Conservation (phyloP, 2,888 invertebrate genomes). For the Chelonus formosanus region DNA sequence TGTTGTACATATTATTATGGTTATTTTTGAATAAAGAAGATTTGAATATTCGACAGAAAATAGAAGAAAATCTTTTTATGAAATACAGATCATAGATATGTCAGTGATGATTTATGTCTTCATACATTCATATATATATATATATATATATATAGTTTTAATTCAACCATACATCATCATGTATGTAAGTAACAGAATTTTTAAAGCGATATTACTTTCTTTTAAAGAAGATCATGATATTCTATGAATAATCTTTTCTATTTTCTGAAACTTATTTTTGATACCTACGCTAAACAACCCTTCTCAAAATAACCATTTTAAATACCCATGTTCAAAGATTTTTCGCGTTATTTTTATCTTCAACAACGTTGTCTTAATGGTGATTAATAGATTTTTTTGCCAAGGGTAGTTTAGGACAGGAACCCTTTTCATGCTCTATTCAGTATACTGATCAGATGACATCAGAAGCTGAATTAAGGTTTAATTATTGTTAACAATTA, state of each 20-base stretch:
- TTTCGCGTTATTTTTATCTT: no score
- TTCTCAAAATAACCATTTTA: no score
- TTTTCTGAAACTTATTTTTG: conserved; percentile 4
- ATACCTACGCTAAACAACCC: no score
- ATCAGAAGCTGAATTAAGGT: no score
- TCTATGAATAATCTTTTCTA: background rate
- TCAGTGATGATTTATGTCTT: background rate
- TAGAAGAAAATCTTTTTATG: conserved; percentile 4
- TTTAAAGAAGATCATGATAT: background rate
- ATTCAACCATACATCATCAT: background rate
- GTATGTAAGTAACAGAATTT: background rate
- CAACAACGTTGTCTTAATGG: no score
- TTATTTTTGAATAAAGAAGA: background rate
- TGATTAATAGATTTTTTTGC: no score
- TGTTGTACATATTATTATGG: conserved; percentile 1
- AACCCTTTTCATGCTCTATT: no score
- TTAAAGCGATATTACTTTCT: background rate
- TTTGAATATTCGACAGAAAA: conserved; percentile 2
- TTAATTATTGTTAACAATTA: no score
- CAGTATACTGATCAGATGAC: no score
- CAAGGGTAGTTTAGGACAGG: no score
- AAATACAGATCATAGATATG: background rate
- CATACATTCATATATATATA: background rate
- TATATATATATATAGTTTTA: background rate
- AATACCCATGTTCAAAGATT: no score